Evolutionary conservation across 2,888 invertebrate species (phyloP).

Genomic region (Poecilus cupreus): DNA sequence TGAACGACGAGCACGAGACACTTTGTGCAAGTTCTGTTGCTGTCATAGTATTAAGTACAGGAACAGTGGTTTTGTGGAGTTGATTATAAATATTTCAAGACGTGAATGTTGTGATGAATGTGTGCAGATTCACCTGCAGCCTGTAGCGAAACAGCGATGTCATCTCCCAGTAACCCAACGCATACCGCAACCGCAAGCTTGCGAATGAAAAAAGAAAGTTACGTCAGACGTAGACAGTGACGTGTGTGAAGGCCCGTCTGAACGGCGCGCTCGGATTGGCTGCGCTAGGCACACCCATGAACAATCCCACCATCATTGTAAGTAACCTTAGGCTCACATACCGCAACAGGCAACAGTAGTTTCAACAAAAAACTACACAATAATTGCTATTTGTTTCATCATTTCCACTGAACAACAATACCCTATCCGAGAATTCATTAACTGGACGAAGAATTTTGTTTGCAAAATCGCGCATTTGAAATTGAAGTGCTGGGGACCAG

Average conservation of each 20-base stretch:
- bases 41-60: too few species aligned
- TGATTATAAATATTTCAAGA: too few species aligned
- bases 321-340: background rate
- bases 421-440: background rate
- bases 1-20: too few species aligned
- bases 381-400: constrained; percentile 33
- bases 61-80: too few species aligned
- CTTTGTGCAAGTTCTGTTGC: too few species aligned
- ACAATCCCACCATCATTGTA: constrained; percentile 23
- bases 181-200: background rate
- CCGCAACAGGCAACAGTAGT: background rate
- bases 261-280: constrained; percentile 2
- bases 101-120: too few species aligned
- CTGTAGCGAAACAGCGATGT: too few species aligned
- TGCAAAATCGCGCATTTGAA: too few species aligned
- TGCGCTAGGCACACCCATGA: constrained; percentile 26
- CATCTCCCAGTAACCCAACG: background rate
- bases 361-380: constrained; percentile 25
- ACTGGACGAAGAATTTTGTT: too few species aligned
- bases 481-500: background rate
- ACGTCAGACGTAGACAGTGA: constrained; percentile 38
- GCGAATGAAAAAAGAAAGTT: constrained; percentile 38
- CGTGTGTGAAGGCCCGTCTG: constrained; percentile 26
- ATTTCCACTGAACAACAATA: background rate
- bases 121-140: too few species aligned